A percentile compares a stretch with the other conserved stretches of the same genome.
phyloP scores from a whole-genome alignment of 2,113 vertebrate species.

The Leiothrix lutea region DNA sequence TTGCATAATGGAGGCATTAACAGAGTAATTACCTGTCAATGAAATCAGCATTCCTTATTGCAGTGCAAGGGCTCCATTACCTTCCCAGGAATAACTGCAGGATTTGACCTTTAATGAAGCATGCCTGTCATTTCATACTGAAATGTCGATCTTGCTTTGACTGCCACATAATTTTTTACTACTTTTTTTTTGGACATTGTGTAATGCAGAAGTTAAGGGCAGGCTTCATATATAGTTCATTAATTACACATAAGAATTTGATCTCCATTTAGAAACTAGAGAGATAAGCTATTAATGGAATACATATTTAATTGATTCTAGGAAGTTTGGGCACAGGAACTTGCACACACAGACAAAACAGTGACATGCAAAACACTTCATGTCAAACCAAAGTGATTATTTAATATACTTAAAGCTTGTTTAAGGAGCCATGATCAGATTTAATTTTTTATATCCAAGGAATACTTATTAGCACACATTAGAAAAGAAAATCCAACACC shows the following conservation, averaged over 20 bases:
- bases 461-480: neutral
- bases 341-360: neutral
- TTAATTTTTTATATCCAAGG: neutral
- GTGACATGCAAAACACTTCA: neutral
- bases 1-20: neutral
- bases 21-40: neutral
- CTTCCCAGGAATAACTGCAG: neutral
- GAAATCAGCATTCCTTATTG: neutral
- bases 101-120: conserved; percentile 9
- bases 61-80: neutral
- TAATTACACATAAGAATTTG: neutral
- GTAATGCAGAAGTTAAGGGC: neutral
- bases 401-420: neutral
- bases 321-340: neutral
- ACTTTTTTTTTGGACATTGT: neutral
- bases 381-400: neutral
- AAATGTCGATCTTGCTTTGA: neutral
- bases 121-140: neutral
- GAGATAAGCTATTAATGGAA: neutral
- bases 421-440: neutral
- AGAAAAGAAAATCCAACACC: neutral
- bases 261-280: neutral
- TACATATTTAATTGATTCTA: neutral
- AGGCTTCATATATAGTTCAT: neutral
- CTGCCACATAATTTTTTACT: neutral